These are phyloP conservation scores for Pantherophis guttatus DNA, from an alignment of 2,113 vertebrate genomes.

Conservation along the genomic window DNA sequence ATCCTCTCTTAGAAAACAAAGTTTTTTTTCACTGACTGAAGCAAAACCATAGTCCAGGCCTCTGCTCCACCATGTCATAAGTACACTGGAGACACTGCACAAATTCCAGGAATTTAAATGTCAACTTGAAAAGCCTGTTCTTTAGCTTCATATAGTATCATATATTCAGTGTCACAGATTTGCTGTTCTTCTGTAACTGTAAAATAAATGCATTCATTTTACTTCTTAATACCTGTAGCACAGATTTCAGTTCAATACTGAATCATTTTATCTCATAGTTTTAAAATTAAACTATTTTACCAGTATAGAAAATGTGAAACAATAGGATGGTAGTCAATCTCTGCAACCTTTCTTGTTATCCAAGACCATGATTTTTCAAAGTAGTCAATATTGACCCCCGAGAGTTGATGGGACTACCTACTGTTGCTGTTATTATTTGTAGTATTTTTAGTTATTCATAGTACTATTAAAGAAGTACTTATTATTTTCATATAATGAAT, in stretches of 20 bases:
- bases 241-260: neutral
- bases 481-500: neutral
- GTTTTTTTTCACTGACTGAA: slow-evolving; percentile 1
- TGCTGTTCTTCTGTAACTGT: slow-evolving; percentile 59
- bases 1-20: slow-evolving; percentile 24
- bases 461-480: neutral
- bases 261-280: neutral
- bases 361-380: neutral
- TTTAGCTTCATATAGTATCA: slow-evolving; percentile 43
- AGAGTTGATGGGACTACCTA: neutral
- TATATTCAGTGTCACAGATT: slow-evolving; percentile 4
- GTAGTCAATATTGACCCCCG: neutral
- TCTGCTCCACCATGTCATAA: neutral
- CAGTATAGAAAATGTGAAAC: neutral
- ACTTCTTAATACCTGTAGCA: neutral
- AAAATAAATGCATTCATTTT: slow-evolving; percentile 26
- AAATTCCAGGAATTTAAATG: slow-evolving; percentile 30
- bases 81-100: slow-evolving; percentile 23
- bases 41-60: neutral
- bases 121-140: slow-evolving; percentile 40
- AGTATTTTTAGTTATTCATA: neutral
- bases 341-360: neutral
- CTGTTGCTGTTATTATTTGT: neutral
- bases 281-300: neutral
- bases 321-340: neutral